Evolutionary conservation across 2,113 vertebrate species (phyloP).

Genomic region (Athene cunicularia): DNA sequence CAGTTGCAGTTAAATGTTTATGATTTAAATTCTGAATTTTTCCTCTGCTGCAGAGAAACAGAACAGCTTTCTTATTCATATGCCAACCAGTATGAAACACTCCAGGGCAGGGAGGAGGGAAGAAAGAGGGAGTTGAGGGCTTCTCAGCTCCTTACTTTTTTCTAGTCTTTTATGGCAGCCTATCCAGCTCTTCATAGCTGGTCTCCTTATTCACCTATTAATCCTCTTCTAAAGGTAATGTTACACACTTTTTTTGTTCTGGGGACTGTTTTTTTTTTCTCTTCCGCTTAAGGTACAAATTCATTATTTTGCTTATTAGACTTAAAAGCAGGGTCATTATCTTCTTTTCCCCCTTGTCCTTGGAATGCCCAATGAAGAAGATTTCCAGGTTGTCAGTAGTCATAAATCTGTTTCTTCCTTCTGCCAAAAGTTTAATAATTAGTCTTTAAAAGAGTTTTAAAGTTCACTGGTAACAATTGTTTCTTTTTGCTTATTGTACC

Average conservation of each 20-base stretch:
- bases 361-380: conserved; percentile 50
- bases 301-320: conserved; percentile 54
- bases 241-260: conserved; percentile 44
- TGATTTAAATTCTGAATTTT: not conserved
- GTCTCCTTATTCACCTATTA: not conserved
- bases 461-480: conserved; percentile 39
- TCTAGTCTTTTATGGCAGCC: not conserved
- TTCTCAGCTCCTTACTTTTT: not conserved
- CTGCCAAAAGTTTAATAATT: conserved; percentile 53
- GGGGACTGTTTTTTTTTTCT: not conserved
- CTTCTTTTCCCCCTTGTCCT: conserved; percentile 37
- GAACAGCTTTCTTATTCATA: not conserved
- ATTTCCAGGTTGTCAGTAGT: conserved; percentile 66
- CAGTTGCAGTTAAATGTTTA: not conserved
- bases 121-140: not conserved
- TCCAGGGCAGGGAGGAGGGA: not conserved
- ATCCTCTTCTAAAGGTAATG: conserved; percentile 11
- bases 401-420: conserved; percentile 60
- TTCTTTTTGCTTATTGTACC: conserved; percentile 15
- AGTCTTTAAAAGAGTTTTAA: conserved; percentile 34
- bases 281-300: conserved; percentile 25
- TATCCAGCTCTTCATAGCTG: not conserved
- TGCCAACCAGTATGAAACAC: not conserved
- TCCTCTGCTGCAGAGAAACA: not conserved
- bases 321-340: conserved; percentile 39